Evolutionary conservation across 2,888 invertebrate species (phyloP), one percentile per base, ranked within the genome.

Genomic region (Ligdia adustata): DNA sequence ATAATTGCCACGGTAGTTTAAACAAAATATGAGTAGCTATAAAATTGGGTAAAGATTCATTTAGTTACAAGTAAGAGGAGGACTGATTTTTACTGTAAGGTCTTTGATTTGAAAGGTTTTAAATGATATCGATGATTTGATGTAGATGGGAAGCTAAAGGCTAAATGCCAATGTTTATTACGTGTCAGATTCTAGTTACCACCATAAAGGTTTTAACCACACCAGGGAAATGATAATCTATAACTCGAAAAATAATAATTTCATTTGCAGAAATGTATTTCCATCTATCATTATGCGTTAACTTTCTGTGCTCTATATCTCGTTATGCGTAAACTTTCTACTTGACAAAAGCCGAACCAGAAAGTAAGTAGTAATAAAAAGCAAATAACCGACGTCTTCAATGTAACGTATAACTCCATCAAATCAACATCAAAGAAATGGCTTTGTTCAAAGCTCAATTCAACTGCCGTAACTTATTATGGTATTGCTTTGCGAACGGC

Each of bases 391-490:
- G 48, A 50, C 49, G 47, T 49, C 38, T 49, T 51, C 44, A 43
- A 48, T 32, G 50, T 52, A 54, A 55, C 51, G 43, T 48, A 55
- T 51, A 50, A 54, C 50, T 45, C 45, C 54, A 50, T 57, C 57
- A 51, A 60, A 51, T 57, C 52, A 55, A 55, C 59, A 56, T 59
- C 56, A 59, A 59, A 54, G 39, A 47, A 57, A 61, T 52, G 60
- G 50, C 56, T 57, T 52, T 63, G 57, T 61, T 55, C 54, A 49
- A 49, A 58, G 48, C 55, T 53, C 57, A 47, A 64, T 63, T 52
- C 56, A 49, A 58, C 57, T 51, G 55, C 52, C 49, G 54, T 62
- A 62, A 66, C 57, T 57, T 60, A 53, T 41, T 60, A 57, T 55
- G 51, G 52, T 44, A 46, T 45, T 37, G 60, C 50, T n/a, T n/a